These are phyloP conservation scores for Ctenicera cuprea DNA, from an alignment of 2,888 invertebrate genomes.

Conservation along the genomic window DNA sequence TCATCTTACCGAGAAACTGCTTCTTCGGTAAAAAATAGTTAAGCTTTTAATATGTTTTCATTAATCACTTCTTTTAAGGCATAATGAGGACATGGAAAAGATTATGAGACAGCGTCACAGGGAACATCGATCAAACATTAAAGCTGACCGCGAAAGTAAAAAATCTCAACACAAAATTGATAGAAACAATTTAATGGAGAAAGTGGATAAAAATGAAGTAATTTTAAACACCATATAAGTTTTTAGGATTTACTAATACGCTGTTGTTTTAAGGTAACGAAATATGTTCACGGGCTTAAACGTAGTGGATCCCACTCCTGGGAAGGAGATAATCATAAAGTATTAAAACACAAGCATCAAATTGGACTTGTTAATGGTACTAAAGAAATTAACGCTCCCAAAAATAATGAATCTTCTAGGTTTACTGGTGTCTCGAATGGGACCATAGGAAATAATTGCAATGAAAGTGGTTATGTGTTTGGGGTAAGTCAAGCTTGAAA, in stretches of 20 bases:
- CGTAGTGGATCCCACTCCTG: constrained; percentile 78
- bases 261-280: not conserved
- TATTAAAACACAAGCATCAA: constrained; percentile 74
- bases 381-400: constrained; percentile 46
- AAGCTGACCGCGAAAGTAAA: constrained; percentile 69
- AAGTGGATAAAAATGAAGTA: constrained; percentile 59
- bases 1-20: constrained; percentile 77
- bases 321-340: constrained; percentile 77
- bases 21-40: constrained; percentile 71
- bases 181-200: constrained; percentile 58
- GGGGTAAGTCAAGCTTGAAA: constrained; percentile 59
- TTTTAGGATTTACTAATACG: not conserved
- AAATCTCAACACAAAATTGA: constrained; percentile 62
- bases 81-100: constrained; percentile 90
- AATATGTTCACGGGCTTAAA: constrained; percentile 76
- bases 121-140: constrained; percentile 75
- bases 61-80: constrained; percentile 73
- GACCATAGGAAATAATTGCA: constrained; percentile 11
- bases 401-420: constrained; percentile 43
- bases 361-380: constrained; percentile 55
- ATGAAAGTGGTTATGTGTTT: constrained; percentile 58
- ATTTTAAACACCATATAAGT: not conserved
- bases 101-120: constrained; percentile 83
- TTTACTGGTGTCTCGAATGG: constrained; percentile 50
- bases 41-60: not conserved